Conservation (phyloP, 2,797 vertebrate species). For the Australoheros facetus region DNA sequence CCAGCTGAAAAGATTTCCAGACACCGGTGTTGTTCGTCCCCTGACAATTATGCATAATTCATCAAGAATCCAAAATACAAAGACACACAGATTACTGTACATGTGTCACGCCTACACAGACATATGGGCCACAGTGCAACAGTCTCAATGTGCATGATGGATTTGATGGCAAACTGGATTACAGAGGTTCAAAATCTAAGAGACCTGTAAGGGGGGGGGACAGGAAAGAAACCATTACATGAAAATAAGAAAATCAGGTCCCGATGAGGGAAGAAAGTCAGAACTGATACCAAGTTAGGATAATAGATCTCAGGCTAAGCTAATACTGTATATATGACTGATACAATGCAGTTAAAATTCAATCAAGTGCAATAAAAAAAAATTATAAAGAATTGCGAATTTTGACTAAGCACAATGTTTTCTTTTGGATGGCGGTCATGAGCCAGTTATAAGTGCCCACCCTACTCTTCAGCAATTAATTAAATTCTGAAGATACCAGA, state of each 20-base stretch:
- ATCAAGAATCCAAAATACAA: slow-evolving; percentile 44
- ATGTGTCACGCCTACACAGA: slow-evolving; percentile 12
- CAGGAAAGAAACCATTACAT: slow-evolving; percentile 42
- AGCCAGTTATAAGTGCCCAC: neutral
- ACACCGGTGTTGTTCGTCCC: slow-evolving; percentile 41
- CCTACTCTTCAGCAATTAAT: slow-evolving; percentile 42
- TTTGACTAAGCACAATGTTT: neutral
- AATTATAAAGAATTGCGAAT: neutral
- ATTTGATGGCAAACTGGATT: slow-evolving; percentile 54
- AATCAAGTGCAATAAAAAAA: neutral
- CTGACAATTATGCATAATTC: slow-evolving; percentile 47
- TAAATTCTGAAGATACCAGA: slow-evolving; percentile 34
- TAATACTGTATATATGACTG: neutral
- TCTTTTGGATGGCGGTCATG: neutral
- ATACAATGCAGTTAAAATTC: neutral
- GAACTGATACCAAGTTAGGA: slow-evolving; percentile 4
- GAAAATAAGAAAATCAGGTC: slow-evolving; percentile 32
- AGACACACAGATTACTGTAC: slow-evolving; percentile 13
- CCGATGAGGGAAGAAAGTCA: slow-evolving; percentile 38
- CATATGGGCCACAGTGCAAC: neutral
- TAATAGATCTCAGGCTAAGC: slow-evolving; percentile 15
- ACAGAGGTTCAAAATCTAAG: slow-evolving; percentile 22
- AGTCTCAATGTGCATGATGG: slow-evolving; percentile 48
- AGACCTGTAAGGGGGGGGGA: slow-evolving; percentile 9
- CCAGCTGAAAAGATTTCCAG: slow-evolving; percentile 32